Evolutionary conservation across 2,888 invertebrate species (phyloP).

Genomic region (Hyppa rectilinea): DNA sequence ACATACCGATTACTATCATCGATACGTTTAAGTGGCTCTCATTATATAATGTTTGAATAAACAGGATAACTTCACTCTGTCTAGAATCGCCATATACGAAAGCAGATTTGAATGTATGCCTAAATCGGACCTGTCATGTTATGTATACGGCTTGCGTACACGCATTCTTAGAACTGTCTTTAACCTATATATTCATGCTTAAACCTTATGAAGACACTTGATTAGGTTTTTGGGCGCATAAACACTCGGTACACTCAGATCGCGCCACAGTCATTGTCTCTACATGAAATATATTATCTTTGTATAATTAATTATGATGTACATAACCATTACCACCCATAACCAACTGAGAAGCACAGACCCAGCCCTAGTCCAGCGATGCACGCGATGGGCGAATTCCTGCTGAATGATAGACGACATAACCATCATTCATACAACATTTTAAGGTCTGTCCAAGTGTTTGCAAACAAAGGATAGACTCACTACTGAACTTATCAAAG

Average conservation of each 20-base stretch:
- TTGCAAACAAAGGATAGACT: constrained; percentile 18
- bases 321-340: background rate
- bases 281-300: background rate
- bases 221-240: background rate
- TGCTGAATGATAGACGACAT: background rate
- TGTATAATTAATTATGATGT: background rate
- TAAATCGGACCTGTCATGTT: constrained; percentile 7
- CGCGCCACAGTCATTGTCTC: background rate
- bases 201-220: background rate
- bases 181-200: too few species aligned
- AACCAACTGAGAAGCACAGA: background rate
- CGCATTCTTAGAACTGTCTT: background rate
- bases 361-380: background rate
- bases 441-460: background rate
- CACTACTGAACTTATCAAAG: constrained; percentile 50
- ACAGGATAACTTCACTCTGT: constrained; percentile 33
- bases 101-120: constrained; percentile 35
- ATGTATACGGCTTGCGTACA: background rate
- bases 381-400: background rate
- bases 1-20: constrained; percentile 57
- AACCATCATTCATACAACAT: background rate
- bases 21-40: constrained; percentile 45
- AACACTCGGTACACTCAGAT: background rate
- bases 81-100: constrained; percentile 5
- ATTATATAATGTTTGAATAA: constrained; percentile 52